phyloP scores from a whole-genome alignment of 2,113 vertebrate species.

The Albula glossodonta region DNA sequence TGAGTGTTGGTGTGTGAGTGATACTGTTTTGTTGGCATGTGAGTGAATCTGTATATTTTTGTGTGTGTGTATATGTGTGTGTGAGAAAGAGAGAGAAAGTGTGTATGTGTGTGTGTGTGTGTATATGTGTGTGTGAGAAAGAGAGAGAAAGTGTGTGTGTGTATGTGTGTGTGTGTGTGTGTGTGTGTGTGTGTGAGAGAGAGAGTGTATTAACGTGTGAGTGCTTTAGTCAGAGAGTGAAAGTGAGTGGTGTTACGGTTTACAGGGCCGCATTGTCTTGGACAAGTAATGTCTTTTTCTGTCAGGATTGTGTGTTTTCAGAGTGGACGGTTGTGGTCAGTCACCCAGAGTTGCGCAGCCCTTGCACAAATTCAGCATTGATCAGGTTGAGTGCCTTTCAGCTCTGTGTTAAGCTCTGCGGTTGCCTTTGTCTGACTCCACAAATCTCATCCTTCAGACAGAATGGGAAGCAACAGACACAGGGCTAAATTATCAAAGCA shows the following conservation, averaged over 20 bases:
- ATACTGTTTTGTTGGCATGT: too few relatives aligned
- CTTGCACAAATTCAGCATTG: not conserved
- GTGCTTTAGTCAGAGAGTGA: not conserved
- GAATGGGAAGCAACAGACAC: not conserved
- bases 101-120: slow-evolving; percentile 34
- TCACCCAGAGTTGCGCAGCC: too few relatives aligned
- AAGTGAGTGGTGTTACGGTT: not conserved
- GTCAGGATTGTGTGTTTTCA: not conserved
- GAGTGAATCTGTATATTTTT: too few relatives aligned
- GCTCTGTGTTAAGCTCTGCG: not conserved
- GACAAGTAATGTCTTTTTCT: not conserved
- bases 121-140: not conserved
- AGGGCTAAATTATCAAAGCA: not conserved
- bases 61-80: too few relatives aligned
- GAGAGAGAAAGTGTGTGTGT: too few relatives aligned
- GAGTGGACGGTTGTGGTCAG: not conserved
- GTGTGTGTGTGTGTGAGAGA: not conserved
- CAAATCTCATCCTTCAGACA: not conserved
- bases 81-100: slow-evolving; percentile 21
- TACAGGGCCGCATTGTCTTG: not conserved
- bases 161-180: not conserved
- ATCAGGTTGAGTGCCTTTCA: not conserved
- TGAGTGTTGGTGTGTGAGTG: too few relatives aligned
- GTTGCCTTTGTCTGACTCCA: not conserved
- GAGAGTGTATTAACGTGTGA: too few relatives aligned